Evolutionary conservation across 2,113 vertebrate genomes (phyloP).

Genomic region (Heteronetta atricapilla): DNA sequence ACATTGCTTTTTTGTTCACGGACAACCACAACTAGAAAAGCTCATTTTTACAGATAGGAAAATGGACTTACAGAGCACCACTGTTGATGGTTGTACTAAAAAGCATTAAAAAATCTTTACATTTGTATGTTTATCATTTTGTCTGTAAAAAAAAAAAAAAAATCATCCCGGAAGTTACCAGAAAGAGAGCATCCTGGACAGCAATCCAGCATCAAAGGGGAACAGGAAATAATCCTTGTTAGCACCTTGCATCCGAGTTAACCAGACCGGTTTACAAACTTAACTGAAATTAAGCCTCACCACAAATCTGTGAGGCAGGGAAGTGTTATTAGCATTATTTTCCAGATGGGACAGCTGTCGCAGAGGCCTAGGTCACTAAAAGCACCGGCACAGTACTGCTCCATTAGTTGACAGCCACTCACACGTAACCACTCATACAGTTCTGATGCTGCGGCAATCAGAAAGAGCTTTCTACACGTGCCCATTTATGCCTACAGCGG

Average conservation of each 20-base stretch:
- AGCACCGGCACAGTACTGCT: not conserved
- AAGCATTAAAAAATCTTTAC: not conserved
- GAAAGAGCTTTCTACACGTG: not conserved
- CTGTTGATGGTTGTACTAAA: not conserved
- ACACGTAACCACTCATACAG: not conserved
- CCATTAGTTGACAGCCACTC: not conserved
- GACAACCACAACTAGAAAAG: not conserved
- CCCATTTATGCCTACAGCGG: not conserved
- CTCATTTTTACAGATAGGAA: not conserved
- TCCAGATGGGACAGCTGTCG: not conserved
- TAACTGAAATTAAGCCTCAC: slow-evolving; percentile 1
- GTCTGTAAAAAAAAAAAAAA: not conserved
- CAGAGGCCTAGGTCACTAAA: not conserved
- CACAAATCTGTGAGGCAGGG: slow-evolving; percentile 18
- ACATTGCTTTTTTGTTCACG: not conserved
- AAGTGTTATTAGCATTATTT: not conserved
- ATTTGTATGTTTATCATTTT: not conserved
- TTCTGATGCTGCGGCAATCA: not conserved
- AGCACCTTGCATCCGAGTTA: slow-evolving; percentile 33
- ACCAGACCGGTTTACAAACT: slow-evolving; percentile 48
- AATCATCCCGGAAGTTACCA: not conserved
- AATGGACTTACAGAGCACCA: not conserved
- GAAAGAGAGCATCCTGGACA: not conserved
- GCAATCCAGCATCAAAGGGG: not conserved
- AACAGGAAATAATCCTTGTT: slow-evolving; percentile 42